A percentile compares a stretch with the other conserved stretches of the same genome.
Evolutionary conservation across 2,888 invertebrate genomes (phyloP).

Genomic region (Agonopterix arenella): DNA sequence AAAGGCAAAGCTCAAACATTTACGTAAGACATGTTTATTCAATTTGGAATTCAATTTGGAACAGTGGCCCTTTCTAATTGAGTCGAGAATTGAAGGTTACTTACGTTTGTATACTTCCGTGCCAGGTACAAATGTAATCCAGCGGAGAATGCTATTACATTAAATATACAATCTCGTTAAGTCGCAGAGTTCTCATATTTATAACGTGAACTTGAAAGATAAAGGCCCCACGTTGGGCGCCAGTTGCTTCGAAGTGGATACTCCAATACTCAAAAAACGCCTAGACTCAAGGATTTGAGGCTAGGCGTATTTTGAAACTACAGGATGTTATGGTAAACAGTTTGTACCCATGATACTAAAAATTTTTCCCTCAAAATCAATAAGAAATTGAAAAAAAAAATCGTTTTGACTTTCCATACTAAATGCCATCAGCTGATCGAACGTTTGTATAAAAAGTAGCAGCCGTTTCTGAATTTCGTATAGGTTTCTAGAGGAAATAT

Average conservation of each 20-base stretch:
- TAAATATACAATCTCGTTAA: slow-evolving; percentile 12
- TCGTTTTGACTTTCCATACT: too few relatives aligned
- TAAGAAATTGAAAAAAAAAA: too few relatives aligned
- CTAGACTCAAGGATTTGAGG: too few relatives aligned
- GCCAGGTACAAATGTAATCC: slow-evolving; percentile 6
- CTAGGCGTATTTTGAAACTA: too few relatives aligned
- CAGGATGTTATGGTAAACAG: too few relatives aligned
- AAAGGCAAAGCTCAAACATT: neutral
- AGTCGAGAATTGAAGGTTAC: slow-evolving; percentile 2
- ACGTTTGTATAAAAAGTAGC: too few relatives aligned
- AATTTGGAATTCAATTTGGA: slow-evolving; percentile 1
- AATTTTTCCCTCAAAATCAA: too few relatives aligned
- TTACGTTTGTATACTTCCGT: slow-evolving; percentile 1
- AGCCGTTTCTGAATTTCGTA: too few relatives aligned
- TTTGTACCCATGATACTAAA: too few relatives aligned
- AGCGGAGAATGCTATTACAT: slow-evolving; percentile 5
- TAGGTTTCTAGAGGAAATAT: too few relatives aligned
- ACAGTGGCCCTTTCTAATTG: slow-evolving; percentile 3
- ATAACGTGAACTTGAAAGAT: slow-evolving; percentile 15
- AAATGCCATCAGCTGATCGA: too few relatives aligned
- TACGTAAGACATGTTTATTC: neutral
- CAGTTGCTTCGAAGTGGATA: neutral
- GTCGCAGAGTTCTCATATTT: slow-evolving; percentile 23
- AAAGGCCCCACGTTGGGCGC: slow-evolving; percentile 10
- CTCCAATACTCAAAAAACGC: too few relatives aligned